Percentiles rank a stretch among this genome's conserved stretches.
Conservation (phyloP, 2,113 vertebrate genomes). For the Vireo altiloquus region DNA sequence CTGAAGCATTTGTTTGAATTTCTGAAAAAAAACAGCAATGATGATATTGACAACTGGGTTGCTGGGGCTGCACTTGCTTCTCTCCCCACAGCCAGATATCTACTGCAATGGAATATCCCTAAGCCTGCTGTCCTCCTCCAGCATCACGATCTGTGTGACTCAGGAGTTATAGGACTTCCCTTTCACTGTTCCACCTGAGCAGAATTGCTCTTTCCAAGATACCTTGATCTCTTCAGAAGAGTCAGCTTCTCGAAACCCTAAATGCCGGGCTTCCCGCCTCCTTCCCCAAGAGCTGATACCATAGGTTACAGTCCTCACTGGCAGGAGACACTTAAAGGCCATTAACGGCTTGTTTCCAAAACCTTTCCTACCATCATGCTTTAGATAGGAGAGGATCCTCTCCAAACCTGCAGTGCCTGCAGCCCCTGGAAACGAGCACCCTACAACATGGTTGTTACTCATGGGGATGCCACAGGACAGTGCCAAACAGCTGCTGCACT, state of each 20-base stretch:
- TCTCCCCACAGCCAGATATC: not conserved
- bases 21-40: not conserved
- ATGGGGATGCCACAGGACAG: not conserved
- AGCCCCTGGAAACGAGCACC: not conserved
- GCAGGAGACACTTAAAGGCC: not conserved
- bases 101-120: not conserved
- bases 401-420: not conserved
- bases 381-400: not conserved
- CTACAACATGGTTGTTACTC: not conserved
- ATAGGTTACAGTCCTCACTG: not conserved
- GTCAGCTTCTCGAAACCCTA: not conserved
- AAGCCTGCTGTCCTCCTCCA: not conserved
- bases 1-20: not conserved
- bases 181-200: not conserved
- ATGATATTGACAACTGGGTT: not conserved
- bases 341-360: not conserved
- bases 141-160: not conserved
- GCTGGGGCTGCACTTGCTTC: not conserved
- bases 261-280: fast-evolving
- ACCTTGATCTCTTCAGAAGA: not conserved
- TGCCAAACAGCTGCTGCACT: fast-evolving
- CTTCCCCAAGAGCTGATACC: not conserved
- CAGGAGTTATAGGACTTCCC: not conserved
- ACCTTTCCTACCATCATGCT: not conserved
- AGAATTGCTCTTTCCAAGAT: not conserved